phyloP scores from a whole-genome alignment of 2,888 invertebrate species.

The Calephelis perditalis region DNA sequence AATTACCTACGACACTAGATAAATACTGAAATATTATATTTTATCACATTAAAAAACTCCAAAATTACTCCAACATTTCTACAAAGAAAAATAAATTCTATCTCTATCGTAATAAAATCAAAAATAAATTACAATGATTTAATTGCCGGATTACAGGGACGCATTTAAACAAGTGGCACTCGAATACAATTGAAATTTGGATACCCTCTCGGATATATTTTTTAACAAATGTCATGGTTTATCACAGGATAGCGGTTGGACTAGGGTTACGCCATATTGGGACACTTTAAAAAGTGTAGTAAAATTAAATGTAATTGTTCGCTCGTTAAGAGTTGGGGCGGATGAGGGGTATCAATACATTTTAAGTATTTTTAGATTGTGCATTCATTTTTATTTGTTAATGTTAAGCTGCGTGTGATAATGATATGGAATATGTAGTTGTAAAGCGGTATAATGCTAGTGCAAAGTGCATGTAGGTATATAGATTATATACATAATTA shows the following conservation, averaged over 20 bases:
- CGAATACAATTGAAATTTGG: slow-evolving; percentile 63
- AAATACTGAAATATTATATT: too few species aligned
- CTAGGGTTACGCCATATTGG: slow-evolving; percentile 57
- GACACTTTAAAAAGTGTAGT: slow-evolving; percentile 70
- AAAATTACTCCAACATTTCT: not conserved
- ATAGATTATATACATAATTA: too few species aligned
- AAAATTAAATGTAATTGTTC: slow-evolving; percentile 78
- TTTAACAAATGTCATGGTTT: slow-evolving; percentile 74
- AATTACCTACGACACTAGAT: too few species aligned
- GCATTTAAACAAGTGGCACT: slow-evolving; percentile 57
- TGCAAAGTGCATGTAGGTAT: too few species aligned
- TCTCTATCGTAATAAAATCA: not conserved
- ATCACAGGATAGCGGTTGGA: slow-evolving; percentile 47
- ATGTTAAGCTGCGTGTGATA: slow-evolving; percentile 11
- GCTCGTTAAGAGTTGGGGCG: slow-evolving; percentile 63
- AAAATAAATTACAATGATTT: slow-evolving; percentile 9
- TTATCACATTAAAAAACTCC: not conserved
- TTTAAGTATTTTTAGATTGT: slow-evolving; percentile 15
- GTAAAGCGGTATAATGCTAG: not conserved
- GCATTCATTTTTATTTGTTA: slow-evolving; percentile 3
- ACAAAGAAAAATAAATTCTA: not conserved
- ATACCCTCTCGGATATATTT: slow-evolving; percentile 68
- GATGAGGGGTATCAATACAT: slow-evolving; percentile 26
- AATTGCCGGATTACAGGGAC: slow-evolving; percentile 31
- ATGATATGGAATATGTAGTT: not conserved